Evolutionary conservation across 2,888 invertebrate species (phyloP).

Genomic region (Drosophila mimica): DNA sequence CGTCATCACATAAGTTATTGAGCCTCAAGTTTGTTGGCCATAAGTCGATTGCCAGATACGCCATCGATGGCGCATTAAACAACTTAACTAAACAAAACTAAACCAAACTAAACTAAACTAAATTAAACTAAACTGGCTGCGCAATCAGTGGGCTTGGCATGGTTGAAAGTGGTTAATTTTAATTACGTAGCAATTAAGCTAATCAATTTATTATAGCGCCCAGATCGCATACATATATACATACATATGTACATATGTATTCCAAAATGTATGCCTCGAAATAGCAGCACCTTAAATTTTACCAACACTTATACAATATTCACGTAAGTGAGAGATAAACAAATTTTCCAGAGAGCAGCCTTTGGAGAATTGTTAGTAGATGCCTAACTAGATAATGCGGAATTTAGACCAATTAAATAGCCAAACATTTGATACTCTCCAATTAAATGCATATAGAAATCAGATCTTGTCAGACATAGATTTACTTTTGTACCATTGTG

Average conservation of each 20-base stretch:
- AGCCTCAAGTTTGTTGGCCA: constrained; percentile 59
- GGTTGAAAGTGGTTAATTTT: constrained; percentile 34
- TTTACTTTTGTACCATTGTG: not conserved
- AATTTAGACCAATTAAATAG: not conserved
- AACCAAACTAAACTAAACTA: not conserved
- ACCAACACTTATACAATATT: not conserved
- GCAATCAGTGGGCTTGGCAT: constrained; percentile 30
- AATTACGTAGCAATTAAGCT: constrained; percentile 9
- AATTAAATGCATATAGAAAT: not conserved
- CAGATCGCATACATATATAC: not conserved
- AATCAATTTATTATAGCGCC: constrained; percentile 5
- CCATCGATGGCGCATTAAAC: constrained; percentile 55
- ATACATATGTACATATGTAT: not conserved
- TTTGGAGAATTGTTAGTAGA: not conserved
- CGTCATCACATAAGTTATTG: constrained; percentile 34
- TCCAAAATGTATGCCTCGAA: not conserved
- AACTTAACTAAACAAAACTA: constrained; percentile 12
- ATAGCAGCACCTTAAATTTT: not conserved
- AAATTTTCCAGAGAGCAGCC: not conserved
- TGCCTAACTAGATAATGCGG: not conserved
- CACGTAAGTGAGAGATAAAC: not conserved
- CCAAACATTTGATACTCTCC: not conserved
- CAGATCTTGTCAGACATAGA: not conserved
- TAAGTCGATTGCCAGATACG: constrained; percentile 62
- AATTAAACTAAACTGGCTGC: constrained; percentile 21